Base-by-base conservation (phyloP, 2,888 invertebrate species). In the Hirtodrosophila confusa region DNA sequence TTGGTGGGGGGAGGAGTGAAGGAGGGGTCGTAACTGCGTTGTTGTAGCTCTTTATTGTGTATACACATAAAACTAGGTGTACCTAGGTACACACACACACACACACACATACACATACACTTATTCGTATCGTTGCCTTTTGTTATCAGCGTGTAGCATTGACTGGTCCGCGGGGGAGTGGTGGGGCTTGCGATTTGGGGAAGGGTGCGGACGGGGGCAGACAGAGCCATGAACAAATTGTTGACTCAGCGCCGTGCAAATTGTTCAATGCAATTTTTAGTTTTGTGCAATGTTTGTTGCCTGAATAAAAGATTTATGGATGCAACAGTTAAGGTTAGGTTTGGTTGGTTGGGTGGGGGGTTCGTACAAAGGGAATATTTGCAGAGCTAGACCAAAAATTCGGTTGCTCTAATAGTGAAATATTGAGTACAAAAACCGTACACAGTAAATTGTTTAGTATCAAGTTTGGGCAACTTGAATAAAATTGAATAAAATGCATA, bases 171-270 rank as follows among this genome's bases (percentile, higher is more conserved):
- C 27, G 24, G 7, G 11, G 24, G 7, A 39, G 12, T 1, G 27
- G 3, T 4, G 3, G 17, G 10, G 4, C 1, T 6, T 4, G 31
- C 4, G 31, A 31, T 31, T 5, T 6, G 0, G 7, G 10, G 12
- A 6, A 24, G 12, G 2, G 12, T 2, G 7, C 2, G 12, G 9
- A 2, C 27, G 9, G 4, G n/a, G 41, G 35, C 9, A 31, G 60
- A 29, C 9, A 55, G 29, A 41, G 45, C 69, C 35, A 48, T 69
- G 70, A 55, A 31, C 73, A 75, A 85, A 78, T 74, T 74, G 78
- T 78, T 82, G 86, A 87, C 88, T 87, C 86, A 85, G 79, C 83
- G 37, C 60, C 63, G 48, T 58, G 67, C 67, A 63, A 76, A 84
- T 78, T 80, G 78, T 83, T 74, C 67, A 74, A 74, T 80, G 71